Evolutionary conservation across 2,888 invertebrate species (phyloP), one percentile per base, ranked within the genome.

Genomic region (Leucophenga maculata): DNA sequence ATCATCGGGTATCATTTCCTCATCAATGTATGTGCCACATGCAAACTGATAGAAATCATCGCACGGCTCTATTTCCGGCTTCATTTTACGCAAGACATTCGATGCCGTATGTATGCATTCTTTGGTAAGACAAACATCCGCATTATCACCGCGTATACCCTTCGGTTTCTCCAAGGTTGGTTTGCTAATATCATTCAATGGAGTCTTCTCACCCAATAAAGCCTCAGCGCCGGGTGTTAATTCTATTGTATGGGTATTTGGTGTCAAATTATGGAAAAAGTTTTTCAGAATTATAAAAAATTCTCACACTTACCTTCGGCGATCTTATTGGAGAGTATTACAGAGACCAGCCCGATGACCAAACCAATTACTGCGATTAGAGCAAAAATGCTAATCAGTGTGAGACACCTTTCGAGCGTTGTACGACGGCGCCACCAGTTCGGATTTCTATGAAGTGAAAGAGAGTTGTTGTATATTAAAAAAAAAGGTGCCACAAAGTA

Each of bases 341-440:
- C 90, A 65, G 91, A 91, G 72, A 90, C 91, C 72, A 93, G 89
- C 18, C 92, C 92, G 76, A 92, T 89, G 69, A 92, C 90, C 75
- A 93, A 89, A 52, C 92, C 91, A 67, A 92, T 87, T 71, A 92
- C 92, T 74, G 92, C 90, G 60, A 92, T 89, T 72, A 92, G 89
- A 57, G 92, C 89, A 71, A 93, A 89, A 60, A 89, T 88, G 70
- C 91, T 90, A 13, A 92, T 86, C 68, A 92, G 85, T 71, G 93
- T 92, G 77, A 94, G 89, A 57, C 92, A 91, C 78, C 93, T 90
- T 88, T 94, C 94, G 90, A 94, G 89, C 75, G 92, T 91, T 52
- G 93, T 93, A 77, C 94, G 90, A 73, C 94, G 90, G 78, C 92
- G 92, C 94, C 94, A 94, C 94, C 94, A 94, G 89, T 93, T 93